Evolutionary conservation across 2,113 vertebrate genomes (phyloP).

Genomic region (Vulpes vulpes): DNA sequence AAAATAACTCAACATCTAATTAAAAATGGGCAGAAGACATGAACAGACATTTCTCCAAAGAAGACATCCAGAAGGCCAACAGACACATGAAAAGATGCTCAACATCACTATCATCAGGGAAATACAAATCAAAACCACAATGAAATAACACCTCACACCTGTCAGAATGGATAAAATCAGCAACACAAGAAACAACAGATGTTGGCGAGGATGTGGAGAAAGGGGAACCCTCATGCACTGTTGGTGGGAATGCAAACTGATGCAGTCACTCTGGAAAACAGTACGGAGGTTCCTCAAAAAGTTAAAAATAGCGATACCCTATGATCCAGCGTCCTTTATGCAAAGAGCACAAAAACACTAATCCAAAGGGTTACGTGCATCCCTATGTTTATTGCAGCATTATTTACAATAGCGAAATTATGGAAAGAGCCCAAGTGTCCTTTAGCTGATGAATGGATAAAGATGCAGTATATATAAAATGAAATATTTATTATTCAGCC

Average conservation of each 20-base stretch:
- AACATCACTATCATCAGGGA: background rate
- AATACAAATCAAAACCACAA: background rate
- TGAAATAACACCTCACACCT: background rate
- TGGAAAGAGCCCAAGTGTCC: background rate
- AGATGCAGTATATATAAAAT: background rate
- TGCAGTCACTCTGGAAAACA: background rate
- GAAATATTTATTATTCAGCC: background rate
- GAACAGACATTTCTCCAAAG: background rate
- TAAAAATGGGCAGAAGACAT: background rate
- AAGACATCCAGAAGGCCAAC: background rate
- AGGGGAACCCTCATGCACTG: background rate
- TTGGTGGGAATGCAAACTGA: background rate
- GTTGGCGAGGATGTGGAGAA: background rate
- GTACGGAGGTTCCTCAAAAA: background rate
- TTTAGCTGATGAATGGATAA: background rate
- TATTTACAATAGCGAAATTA: background rate
- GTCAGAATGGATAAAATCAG: background rate
- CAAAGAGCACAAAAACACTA: background rate
- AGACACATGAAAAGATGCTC: background rate
- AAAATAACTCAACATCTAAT: background rate
- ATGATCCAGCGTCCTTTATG: background rate
- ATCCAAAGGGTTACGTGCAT: background rate
- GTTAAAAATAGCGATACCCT: background rate
- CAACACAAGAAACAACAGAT: background rate
- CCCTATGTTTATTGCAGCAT: background rate